These are phyloP conservation scores for Rattus norvegicus DNA, from an alignment of 2,113 vertebrate genomes.

Conservation along the genomic window GRCr8 NC_086028.1:52248501-52249000, in stretches of 20 bases:
- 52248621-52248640: too few species aligned
- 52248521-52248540: background rate
- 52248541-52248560: background rate
- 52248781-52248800: background rate
- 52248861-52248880: background rate
- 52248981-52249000: background rate
- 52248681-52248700: background rate
- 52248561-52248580: too few species aligned
- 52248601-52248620: too few species aligned
- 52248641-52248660: too few species aligned
- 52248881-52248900: background rate
- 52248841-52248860: background rate
- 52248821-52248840: conserved; percentile 6
- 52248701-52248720: background rate
- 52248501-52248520: background rate
- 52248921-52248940: background rate
- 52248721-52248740: background rate
- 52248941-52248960: background rate
- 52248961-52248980: background rate
- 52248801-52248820: background rate
- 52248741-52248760: background rate
- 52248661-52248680: background rate
- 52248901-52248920: background rate
- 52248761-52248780: background rate
- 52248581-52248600: too few species aligned